Conservation (phyloP, 1,140 invertebrate genomes). For the Eufriesea mexicana region DNA sequence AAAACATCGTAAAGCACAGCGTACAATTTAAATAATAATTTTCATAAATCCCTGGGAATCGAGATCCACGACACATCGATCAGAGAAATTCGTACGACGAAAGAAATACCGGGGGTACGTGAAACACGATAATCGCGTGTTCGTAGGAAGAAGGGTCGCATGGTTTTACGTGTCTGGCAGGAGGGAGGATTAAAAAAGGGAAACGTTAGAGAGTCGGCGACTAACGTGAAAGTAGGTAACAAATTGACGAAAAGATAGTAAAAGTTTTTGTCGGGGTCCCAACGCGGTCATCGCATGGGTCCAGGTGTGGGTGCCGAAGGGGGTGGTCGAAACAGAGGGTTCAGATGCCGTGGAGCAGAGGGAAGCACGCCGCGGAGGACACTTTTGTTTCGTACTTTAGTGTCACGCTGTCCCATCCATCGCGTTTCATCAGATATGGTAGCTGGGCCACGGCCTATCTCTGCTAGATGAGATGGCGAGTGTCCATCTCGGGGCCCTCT, state of each 20-base stretch:
- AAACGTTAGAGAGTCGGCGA: not conserved
- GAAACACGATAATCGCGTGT: not conserved
- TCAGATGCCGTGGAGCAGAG: conserved; percentile 21
- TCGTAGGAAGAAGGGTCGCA: not conserved
- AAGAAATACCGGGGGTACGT: not conserved
- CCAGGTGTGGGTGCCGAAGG: conserved; percentile 53
- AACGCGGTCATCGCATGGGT: conserved; percentile 1
- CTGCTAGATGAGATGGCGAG: conserved; percentile 70
- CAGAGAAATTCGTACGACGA: not conserved
- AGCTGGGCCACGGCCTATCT: conserved; percentile 66
- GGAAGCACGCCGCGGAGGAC: conserved; percentile 52
- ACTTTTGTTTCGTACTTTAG: conserved; percentile 69
- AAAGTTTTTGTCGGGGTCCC: conserved; percentile 19
- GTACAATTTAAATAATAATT: no score
- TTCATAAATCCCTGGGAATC: not conserved
- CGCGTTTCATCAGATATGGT: conserved; percentile 74
- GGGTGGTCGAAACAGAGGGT: conserved; percentile 24
- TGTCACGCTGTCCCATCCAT: conserved; percentile 64
- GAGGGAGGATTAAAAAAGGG: not conserved
- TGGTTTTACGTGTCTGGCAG: not conserved
- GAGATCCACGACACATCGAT: not conserved
- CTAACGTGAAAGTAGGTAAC: conserved; percentile 29
- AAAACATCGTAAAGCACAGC: no score
- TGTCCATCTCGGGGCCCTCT: conserved; percentile 66
- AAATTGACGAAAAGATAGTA: conserved; percentile 37